Evolutionary conservation across 53 echinoderm and acorn worm species (phyloP).

Genomic region (Echinometra lucunter): DNA sequence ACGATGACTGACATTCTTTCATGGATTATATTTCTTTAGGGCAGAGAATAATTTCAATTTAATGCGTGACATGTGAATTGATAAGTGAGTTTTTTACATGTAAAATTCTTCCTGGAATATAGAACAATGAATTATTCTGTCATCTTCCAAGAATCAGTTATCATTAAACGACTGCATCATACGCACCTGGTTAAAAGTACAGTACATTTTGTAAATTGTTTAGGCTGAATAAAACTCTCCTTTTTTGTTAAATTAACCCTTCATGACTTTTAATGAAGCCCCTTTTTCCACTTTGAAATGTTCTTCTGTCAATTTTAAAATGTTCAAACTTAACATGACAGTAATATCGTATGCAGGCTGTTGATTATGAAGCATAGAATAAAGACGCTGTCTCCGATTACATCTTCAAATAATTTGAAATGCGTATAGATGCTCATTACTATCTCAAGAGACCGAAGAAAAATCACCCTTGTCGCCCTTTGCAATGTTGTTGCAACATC

Average conservation of each 20-base stretch:
- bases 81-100: no score
- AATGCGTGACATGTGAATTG: no score
- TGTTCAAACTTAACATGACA: no score
- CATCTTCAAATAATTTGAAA: no score
- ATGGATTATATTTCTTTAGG: no score
- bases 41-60: no score
- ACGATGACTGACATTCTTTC: no score
- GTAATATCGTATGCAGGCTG: not conserved
- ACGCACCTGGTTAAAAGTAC: not conserved
- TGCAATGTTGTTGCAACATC: not conserved
- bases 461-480: not conserved
- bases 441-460: not conserved
- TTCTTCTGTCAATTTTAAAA: no score
- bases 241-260: not conserved
- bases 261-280: not conserved
- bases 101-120: no score
- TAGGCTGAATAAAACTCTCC: not conserved
- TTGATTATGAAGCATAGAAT: not conserved
- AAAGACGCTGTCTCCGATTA: no score
- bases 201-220: no score
- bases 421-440: no score
- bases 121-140: not conserved
- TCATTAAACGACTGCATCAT: not conserved
- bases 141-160: not conserved
- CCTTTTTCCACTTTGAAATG: not conserved